Percentiles rank a stretch among this genome's conserved stretches.
Conservation (phyloP, 2,113 vertebrate species). For the Clinocottus analis region DNA sequence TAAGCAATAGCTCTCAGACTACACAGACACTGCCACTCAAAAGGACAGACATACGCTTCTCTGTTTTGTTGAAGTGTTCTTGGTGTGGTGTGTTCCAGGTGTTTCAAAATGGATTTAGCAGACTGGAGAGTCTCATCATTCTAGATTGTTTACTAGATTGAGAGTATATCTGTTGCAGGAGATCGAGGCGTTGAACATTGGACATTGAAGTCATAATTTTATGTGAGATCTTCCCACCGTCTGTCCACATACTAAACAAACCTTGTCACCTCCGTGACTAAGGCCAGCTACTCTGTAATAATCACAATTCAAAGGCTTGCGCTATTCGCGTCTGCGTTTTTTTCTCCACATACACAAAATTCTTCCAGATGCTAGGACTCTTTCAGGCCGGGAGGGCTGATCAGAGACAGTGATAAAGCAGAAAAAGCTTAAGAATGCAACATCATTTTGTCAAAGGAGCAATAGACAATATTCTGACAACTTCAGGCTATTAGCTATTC, state of each 20-base stretch:
- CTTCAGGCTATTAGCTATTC: too few relatives aligned
- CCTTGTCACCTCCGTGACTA: conserved; percentile 29
- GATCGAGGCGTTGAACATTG: not conserved
- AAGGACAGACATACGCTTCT: not conserved
- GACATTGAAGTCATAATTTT: conserved; percentile 14
- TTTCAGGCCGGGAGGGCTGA: conserved; percentile 3
- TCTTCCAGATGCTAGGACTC: not conserved
- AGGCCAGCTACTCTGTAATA: conserved; percentile 27
- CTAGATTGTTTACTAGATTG: conserved; percentile 12
- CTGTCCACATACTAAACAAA: conserved; percentile 25
- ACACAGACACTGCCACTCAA: not conserved
- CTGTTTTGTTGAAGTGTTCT: not conserved
- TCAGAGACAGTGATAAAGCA: conserved; percentile 28
- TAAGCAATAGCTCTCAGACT: not conserved
- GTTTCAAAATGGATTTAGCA: conserved; percentile 18
- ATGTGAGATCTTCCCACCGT: not conserved
- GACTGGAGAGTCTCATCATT: conserved; percentile 10
- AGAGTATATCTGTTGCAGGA: conserved; percentile 11
- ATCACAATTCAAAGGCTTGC: conserved; percentile 27
- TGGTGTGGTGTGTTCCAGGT: conserved; percentile 20
- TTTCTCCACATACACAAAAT: conserved; percentile 14
- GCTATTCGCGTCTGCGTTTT: not conserved
- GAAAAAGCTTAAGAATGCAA: not conserved
- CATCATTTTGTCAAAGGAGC: not conserved
- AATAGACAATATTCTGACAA: not conserved